These are phyloP conservation scores for Mythimna loreyi DNA, from an alignment of 2,888 invertebrate genomes.

Conservation along the genomic window DNA sequence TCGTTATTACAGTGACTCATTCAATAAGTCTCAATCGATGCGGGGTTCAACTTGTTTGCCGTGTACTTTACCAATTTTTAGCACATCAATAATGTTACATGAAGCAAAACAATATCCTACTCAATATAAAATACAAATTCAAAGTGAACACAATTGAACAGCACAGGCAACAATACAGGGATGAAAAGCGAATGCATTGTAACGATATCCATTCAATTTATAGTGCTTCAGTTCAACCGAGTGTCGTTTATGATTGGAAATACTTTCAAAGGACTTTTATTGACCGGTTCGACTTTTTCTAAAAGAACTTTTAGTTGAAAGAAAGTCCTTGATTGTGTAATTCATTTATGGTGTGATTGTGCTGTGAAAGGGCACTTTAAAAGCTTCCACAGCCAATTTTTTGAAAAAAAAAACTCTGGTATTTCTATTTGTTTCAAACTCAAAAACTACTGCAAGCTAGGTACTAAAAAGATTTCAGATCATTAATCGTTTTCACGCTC, in stretches of 20 bases:
- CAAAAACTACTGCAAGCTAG: too few species aligned
- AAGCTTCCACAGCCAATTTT: neutral
- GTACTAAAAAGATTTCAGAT: too few species aligned
- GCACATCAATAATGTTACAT: too few species aligned
- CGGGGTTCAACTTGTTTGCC: too few species aligned
- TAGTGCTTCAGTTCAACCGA: slow-evolving; percentile 17
- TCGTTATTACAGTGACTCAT: too few species aligned
- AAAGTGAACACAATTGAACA: slow-evolving; percentile 23
- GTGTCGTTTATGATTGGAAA: slow-evolving; percentile 31
- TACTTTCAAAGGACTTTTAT: slow-evolving; percentile 17
- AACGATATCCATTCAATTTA: slow-evolving; percentile 29
- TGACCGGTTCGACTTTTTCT: neutral
- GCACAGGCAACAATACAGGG: slow-evolving; percentile 26
- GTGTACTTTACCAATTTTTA: too few species aligned
- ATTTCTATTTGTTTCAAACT: too few species aligned
- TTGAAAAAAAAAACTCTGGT: too few species aligned
- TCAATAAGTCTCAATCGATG: too few species aligned
- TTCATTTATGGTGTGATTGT: neutral
- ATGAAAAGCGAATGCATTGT: slow-evolving; percentile 39
- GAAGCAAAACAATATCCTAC: too few species aligned
- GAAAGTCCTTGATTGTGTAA: neutral
- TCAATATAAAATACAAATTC: slow-evolving; percentile 17
- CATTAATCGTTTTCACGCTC: too few species aligned
- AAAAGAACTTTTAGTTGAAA: neutral
- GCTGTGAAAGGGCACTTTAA: too few species aligned